Evolutionary conservation across 2,888 invertebrate species (phyloP), one percentile per base, ranked within the genome.

Genomic region (Drosophila lacicola): DNA sequence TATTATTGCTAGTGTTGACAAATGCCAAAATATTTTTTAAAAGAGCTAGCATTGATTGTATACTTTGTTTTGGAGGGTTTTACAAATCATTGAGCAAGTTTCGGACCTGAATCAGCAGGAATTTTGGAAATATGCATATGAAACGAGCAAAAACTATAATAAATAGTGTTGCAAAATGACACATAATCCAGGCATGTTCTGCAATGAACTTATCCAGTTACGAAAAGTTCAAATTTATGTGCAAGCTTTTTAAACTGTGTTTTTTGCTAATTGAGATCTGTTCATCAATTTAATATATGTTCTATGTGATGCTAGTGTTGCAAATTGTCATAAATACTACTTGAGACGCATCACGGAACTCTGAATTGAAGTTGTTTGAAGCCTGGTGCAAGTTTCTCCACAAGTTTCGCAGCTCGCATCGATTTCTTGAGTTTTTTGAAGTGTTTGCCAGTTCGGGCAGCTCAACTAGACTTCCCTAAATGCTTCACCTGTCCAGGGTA

Each of bases 401-500:
- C 6, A 8, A 21, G 19, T 21, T 44, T 44, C n/a, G 6, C 1
- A 17, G 10, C 14, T 39, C 37, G 10, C 13, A 39, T 13, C 6
- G 0, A 3, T 19, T 8, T 10, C 33, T 11, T 25, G 25, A 29
- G n/a, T 2, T 6, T 3, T 21, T 54, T 45, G 21, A 10, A 21
- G 37, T n/a, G 63, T 10, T 62, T 34, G 14, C 29, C 50, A 19
- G 50, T 34, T 64, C 21, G 37, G 45, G n/a, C 21, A 33, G 44
- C 8, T 29, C 5, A 53, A 34, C 53, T 64, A 9, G 10, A 10
- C 33, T n/a, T 6, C 29, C 8, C 17, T 10, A 36, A 25, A 21
- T 29, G 10, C 45, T 49, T 1, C 17, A 17, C 46, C 49, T 69
- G 42, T 17, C 14, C 2, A 39, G 60, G 54, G 54, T 49, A 64